A percentile compares a stretch with the other conserved stretches of the same genome.
Conservation (phyloP, 1,140 invertebrate genomes). For the Frieseomelitta varia region DNA sequence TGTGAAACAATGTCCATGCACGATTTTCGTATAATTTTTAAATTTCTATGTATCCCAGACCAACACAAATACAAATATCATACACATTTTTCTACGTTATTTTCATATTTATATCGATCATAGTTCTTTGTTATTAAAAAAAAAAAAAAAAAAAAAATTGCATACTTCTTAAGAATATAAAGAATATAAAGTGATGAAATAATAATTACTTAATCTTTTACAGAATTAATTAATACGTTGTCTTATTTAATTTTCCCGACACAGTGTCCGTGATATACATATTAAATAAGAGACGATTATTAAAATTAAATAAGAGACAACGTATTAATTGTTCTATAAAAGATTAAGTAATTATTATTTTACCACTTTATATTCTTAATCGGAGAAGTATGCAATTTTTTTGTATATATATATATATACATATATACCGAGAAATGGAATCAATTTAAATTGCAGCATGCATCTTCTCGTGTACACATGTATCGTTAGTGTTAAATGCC, state of each 20-base stretch:
- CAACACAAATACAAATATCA: not conserved
- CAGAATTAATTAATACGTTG: not conserved
- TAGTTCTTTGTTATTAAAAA: not conserved
- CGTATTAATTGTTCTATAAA: too few relatives aligned
- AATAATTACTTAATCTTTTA: not conserved
- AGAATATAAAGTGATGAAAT: not conserved
- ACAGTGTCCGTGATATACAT: not conserved
- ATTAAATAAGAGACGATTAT: too few relatives aligned
- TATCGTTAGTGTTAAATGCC: not conserved
- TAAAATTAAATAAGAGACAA: too few relatives aligned
- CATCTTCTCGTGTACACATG: not conserved
- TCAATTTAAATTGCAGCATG: not conserved
- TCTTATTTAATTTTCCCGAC: not conserved
- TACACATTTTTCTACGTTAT: not conserved
- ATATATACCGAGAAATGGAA: not conserved
- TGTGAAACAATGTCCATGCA: slow-evolving; percentile 37
- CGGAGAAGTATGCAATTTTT: too few relatives aligned
- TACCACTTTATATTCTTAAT: too few relatives aligned
- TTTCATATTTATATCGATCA: not conserved
- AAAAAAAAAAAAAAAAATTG: too few relatives aligned
- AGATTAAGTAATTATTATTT: too few relatives aligned
- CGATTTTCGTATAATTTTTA: slow-evolving; percentile 1
- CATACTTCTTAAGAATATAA: not conserved
- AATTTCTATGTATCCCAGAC: not conserved
- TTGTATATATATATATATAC: too few relatives aligned